A percentile compares a stretch with the other conserved stretches of the same genome.
Evolutionary conservation across 1,140 invertebrate genomes (phyloP).

Genomic region (Zaprionus nigranus): DNA sequence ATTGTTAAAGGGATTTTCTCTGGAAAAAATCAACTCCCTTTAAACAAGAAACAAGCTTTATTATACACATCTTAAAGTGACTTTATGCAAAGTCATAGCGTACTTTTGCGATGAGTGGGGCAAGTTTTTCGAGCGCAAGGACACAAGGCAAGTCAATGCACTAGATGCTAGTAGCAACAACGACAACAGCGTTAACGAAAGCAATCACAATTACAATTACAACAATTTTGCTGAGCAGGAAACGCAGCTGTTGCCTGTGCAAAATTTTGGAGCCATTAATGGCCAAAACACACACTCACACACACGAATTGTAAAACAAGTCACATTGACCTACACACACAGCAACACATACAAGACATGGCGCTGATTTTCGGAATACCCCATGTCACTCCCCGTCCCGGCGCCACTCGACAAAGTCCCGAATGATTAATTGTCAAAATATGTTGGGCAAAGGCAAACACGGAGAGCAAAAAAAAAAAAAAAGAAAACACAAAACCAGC

Average conservation of each 20-base stretch:
- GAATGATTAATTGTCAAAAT: conserved; percentile 83
- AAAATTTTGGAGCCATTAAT: conserved; percentile 56
- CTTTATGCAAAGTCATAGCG: conserved; percentile 42
- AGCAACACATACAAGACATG: conserved; percentile 48
- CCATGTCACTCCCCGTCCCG: not conserved
- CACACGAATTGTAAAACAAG: conserved; percentile 34
- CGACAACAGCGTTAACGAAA: not conserved
- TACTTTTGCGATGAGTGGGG: conserved; percentile 35
- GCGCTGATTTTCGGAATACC: conserved; percentile 54
- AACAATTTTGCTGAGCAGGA: conserved; percentile 31
- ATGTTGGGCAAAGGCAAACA: conserved; percentile 66
- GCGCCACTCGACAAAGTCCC: conserved; percentile 35
- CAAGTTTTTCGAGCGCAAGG: conserved; percentile 11
- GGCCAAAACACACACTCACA: conserved; percentile 45
- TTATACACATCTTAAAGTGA: conserved; percentile 5
- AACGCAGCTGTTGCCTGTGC: conserved; percentile 48
- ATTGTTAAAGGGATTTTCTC: not conserved
- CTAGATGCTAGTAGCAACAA: conserved; percentile 21
- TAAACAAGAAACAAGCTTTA: not conserved
- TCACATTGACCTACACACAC: conserved; percentile 78
- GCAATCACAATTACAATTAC: conserved; percentile 13
- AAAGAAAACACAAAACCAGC: conserved; percentile 23
- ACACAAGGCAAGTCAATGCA: conserved; percentile 48
- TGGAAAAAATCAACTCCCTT: not conserved
- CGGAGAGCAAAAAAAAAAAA: conserved; percentile 19